Evolutionary conservation across 1,140 invertebrate species (phyloP), one percentile per base, ranked within the genome.

Genomic region (Hesperophylax magnus): DNA sequence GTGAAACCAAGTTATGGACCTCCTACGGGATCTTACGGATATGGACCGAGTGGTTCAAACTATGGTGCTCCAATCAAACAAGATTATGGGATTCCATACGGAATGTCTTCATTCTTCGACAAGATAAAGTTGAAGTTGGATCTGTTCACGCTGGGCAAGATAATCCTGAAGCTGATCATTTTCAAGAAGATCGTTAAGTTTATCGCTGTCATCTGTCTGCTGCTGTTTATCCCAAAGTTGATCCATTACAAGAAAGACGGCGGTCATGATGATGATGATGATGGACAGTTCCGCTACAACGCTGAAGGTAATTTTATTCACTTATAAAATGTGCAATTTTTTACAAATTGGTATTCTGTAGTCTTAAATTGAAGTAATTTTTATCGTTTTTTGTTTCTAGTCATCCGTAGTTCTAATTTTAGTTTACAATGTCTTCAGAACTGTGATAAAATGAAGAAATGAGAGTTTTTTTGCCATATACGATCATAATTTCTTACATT

Each of bases 171-270:
- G 85, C 85, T 95, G 8, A 88, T 95, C 1, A 93, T 95, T 80
- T 95, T 95, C 84, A 95, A 95, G 86, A 93, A 95, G 87, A 93
- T 95, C 67, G 93, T 95, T 18, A 95, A 94, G 85, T 95, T 95
- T 85, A 92, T 95, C 52, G 94, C 93, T 0, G 87, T 95, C 1
- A 91, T 95, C 74, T 95, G 93, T 85, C 88, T 96, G 81, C 85
- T 96, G 75, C 86, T 96, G 9, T 94, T 96, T 80, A 92, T 96
- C 72, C 94, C 94, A 0, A 94, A 94, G 85, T 87, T 95, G 15
- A 92, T 90, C 18, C 86, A 86, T 24, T 88, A 89, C 78, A 90
- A 90, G 84, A 90, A 90, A 86, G 75, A 53, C 56, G 84, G 79
- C 18, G 87, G 89, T 34, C 39, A 47, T 14, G 78, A 82, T 52